Base-by-base conservation (phyloP, 2,797 vertebrate genomes). In the Sardinella longiceps region DNA sequence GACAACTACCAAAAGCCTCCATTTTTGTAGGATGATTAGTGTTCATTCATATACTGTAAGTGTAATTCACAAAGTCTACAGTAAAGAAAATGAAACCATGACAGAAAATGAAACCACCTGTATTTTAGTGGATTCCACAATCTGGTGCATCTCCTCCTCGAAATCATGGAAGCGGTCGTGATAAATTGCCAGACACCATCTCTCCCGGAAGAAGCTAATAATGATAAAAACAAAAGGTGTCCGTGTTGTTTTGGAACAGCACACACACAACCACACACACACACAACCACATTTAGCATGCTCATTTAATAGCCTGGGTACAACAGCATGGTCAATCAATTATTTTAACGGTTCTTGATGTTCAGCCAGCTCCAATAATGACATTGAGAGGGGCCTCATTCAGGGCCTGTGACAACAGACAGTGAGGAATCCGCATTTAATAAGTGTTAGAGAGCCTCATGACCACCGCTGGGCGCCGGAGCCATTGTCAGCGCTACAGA, bases 151-250 rank as follows among this genome's bases (percentile, higher is more conserved):
- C 85, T 98, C 97, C 91, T 96, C 95, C 92, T 96, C 93, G 80
- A 99, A 96, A 94, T 99, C 97, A 11, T 94, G 92, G 94, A 98
- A 98, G 70, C 94, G 96, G 96, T 99, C 97, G 1, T 98, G 97
- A 92, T 95, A 98, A 90, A 99, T 87, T 87, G 96, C 95, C 94
- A 97, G 90, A 89, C 95, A 96, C 96, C 97, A 97, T 25, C 94
- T 94, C 92, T 98, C 96, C 53, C 87, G 95, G 94, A 99, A 98
- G 95, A 96, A 99, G 89, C 98, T 99, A 92, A 89, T 91, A 91
- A 91, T 84, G 82, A 85, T 90, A 89, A 91, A 85, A 90, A 90
- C 46, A 39, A 43, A 14, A 60, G 5, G 81, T 39, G 33, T 33
- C 20, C 51, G 60, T 82, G 30, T 74, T 33, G 66, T 74, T 37